phyloP scores from a whole-genome alignment of 2,113 vertebrate genomes.

The Acinonyx jubatus region DNA sequence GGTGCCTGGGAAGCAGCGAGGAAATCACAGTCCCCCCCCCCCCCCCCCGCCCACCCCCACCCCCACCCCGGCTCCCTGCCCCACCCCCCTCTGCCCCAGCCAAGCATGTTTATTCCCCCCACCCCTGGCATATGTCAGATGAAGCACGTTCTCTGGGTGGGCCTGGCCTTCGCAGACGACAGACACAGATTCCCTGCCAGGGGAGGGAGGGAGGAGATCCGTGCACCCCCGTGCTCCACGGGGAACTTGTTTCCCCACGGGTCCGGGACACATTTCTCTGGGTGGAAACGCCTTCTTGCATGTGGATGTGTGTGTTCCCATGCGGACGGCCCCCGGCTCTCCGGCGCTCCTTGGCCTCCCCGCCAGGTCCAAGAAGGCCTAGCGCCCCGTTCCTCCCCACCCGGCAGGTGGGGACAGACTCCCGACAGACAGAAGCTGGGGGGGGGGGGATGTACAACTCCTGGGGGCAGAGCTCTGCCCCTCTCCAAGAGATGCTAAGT shows the following conservation, averaged over 20 bases:
- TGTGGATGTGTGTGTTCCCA: conserved; percentile 72
- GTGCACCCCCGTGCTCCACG: not conserved
- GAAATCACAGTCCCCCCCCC: not conserved
- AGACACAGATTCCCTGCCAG: not conserved
- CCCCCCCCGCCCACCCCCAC: not conserved
- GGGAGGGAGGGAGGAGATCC: not conserved
- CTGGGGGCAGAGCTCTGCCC: not conserved
- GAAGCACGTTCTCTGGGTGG: conserved; percentile 26
- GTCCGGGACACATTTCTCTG: conserved; percentile 43
- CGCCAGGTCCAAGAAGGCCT: not conserved
- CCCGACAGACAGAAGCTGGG: not conserved
- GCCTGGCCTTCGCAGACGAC: not conserved
- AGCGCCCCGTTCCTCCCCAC: not conserved
- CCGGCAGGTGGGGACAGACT: conserved; percentile 13
- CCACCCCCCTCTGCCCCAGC: not conserved
- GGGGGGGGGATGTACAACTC: not conserved
- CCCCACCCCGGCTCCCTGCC: not conserved
- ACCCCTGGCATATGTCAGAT: conserved; percentile 59
- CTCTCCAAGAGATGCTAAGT: not conserved
- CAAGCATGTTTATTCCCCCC: conserved; percentile 61
- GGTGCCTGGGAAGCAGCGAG: conserved; percentile 48
- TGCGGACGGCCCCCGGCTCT: conserved; percentile 49
- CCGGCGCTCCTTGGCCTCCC: not conserved
- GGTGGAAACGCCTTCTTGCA: conserved; percentile 69
- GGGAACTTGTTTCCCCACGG: conserved; percentile 35